Conservation (phyloP, 2,888 invertebrate species). For the Branchinecta sandiegonensis region DNA sequence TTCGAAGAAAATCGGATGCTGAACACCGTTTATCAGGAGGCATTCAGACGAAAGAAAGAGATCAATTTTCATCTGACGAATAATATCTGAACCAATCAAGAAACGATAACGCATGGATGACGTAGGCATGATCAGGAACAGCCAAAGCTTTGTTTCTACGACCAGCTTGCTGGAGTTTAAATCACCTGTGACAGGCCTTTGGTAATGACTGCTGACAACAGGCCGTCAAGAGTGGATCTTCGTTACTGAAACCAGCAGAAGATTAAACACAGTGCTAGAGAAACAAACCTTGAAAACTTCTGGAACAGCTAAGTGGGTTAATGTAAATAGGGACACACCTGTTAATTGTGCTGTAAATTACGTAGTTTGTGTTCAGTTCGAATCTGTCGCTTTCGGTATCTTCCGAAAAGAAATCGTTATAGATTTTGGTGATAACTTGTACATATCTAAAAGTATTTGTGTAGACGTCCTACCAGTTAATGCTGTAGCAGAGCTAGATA, state of each 20-base stretch:
- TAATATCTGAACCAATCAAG: too few relatives aligned
- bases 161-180: slow-evolving; percentile 36
- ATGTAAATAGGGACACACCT: slow-evolving; percentile 19
- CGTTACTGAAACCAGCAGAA: not conserved
- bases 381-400: slow-evolving; percentile 57
- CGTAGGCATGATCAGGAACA: too few relatives aligned
- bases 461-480: slow-evolving; percentile 58
- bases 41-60: too few relatives aligned
- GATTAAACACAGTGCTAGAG: not conserved
- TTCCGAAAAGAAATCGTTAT: slow-evolving; percentile 62
- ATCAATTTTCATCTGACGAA: too few relatives aligned
- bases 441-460: slow-evolving; percentile 49
- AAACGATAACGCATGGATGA: too few relatives aligned
- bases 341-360: slow-evolving; percentile 32
- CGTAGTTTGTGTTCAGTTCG: slow-evolving; percentile 44
- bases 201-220: not conserved
- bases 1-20: too few relatives aligned
- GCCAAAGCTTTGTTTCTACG: not conserved
- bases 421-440: slow-evolving; percentile 51
- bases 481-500: slow-evolving; percentile 35
- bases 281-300: slow-evolving; percentile 18
- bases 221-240: slow-evolving; percentile 1
- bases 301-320: slow-evolving; percentile 16
- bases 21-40: too few relatives aligned
- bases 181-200: slow-evolving; percentile 35